phyloP scores from a whole-genome alignment of 2,888 invertebrate genomes.

The Drosophila atroscutellata region DNA sequence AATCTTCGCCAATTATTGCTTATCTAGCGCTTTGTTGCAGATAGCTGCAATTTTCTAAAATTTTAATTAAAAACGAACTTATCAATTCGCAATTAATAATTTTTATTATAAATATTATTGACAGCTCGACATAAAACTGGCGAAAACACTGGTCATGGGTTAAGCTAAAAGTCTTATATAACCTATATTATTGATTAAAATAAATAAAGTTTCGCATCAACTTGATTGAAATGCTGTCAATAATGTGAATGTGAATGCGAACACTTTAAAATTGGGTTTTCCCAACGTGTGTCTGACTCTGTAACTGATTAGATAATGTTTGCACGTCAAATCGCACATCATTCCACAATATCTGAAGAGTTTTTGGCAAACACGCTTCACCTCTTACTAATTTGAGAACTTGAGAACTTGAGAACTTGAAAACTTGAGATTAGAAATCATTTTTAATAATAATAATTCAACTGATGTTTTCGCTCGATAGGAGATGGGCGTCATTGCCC shows the following conservation, averaged over 20 bases:
- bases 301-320: constrained; percentile 43
- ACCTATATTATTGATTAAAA: neutral
- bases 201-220: neutral
- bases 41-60: neutral
- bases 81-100: constrained; percentile 15
- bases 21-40: constrained; percentile 9
- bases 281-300: constrained; percentile 24
- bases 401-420: constrained; percentile 9
- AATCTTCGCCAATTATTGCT: constrained; percentile 8
- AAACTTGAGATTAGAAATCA: constrained; percentile 18
- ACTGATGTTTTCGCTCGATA: constrained; percentile 19
- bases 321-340: constrained; percentile 19
- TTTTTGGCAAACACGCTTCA: constrained; percentile 16
- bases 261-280: constrained; percentile 3
- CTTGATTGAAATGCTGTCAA: constrained; percentile 12
- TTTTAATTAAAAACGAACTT: constrained; percentile 42
- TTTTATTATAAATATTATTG: constrained; percentile 1
- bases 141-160: neutral
- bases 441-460: neutral
- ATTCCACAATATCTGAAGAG: constrained; percentile 19
- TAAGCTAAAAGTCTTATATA: neutral
- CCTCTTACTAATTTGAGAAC: constrained; percentile 7
- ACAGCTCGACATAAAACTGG: neutral
- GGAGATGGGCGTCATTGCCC: constrained; percentile 5
- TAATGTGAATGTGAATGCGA: constrained; percentile 30